phyloP scores from a whole-genome alignment of 2,888 invertebrate species.

The Callinectes sapidus region DNA sequence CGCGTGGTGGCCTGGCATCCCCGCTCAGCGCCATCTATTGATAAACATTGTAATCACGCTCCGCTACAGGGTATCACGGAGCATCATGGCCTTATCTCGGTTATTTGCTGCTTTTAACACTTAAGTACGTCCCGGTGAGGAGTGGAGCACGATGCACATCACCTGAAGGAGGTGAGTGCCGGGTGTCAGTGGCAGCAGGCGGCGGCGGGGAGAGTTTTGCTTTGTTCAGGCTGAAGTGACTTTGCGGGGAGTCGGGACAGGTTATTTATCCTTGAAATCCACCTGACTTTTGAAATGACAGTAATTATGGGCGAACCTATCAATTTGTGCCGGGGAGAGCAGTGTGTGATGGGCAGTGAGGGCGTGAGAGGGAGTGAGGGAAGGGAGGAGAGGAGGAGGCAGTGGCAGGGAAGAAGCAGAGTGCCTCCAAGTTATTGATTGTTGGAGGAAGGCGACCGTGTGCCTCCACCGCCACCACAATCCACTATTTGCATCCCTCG shows the following conservation, averaged over 20 bases:
- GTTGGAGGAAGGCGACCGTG: conserved; percentile 64
- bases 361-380: conserved; percentile 45
- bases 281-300: conserved; percentile 66
- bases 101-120: conserved; percentile 63
- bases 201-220: conserved; percentile 50
- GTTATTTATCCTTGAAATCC: conserved; percentile 69
- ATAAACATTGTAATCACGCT: conserved; percentile 68
- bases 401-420: conserved; percentile 34
- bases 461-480: conserved; percentile 43
- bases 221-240: conserved; percentile 62
- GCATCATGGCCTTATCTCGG: conserved; percentile 70
- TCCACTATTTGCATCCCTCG: conserved; percentile 51
- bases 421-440: conserved; percentile 67
- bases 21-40: conserved; percentile 67
- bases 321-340: conserved; percentile 60
- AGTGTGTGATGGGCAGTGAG: conserved; percentile 33
- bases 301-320: conserved; percentile 62
- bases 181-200: conserved; percentile 47
- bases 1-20: conserved; percentile 62
- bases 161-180: conserved; percentile 62
- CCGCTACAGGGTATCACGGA: conserved; percentile 64
- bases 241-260: conserved; percentile 59
- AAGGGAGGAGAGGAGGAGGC: conserved; percentile 33
- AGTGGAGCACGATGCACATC: conserved; percentile 56
- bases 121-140: conserved; percentile 51